Evolutionary conservation across 2,113 vertebrate genomes (phyloP).

Genomic region (Ardeotis arabs): DNA sequence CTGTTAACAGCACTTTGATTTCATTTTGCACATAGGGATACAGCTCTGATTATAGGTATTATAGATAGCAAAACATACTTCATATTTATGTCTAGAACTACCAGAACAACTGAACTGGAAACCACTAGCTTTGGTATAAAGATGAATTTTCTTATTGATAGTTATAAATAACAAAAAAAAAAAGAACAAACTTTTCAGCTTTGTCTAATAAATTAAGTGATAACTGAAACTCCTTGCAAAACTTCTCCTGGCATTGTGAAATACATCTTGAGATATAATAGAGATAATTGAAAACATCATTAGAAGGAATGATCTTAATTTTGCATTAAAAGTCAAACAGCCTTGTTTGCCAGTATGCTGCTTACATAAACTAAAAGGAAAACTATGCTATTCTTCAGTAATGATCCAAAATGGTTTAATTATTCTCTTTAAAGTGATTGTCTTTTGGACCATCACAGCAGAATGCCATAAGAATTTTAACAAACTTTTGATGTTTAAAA

Average conservation of each 20-base stretch:
- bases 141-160: not conserved
- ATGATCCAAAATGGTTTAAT: conserved; percentile 1
- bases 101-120: not conserved
- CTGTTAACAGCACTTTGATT: not conserved
- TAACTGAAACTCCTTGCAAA: not conserved
- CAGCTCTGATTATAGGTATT: not conserved
- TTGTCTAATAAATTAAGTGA: not conserved
- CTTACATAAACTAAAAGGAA: not conserved
- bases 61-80: not conserved
- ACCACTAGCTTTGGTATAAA: not conserved
- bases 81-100: not conserved
- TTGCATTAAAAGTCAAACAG: not conserved
- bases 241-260: not conserved
- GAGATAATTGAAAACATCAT: not conserved
- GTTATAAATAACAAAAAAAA: not conserved
- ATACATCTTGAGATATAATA: not conserved
- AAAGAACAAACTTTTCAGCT: not conserved
- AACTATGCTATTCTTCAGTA: conserved; percentile 22
- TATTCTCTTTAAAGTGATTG: not conserved
- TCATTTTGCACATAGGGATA: not conserved
- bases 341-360: not conserved
- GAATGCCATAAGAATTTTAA: conserved; percentile 17
- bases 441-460: conserved; percentile 1
- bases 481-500: conserved; percentile 53
- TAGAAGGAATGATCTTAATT: conserved; percentile 6